Evolutionary conservation across 2,797 vertebrate species (phyloP), one percentile per base, ranked within the genome.

Genomic region (Clangula hyemalis): DNA sequence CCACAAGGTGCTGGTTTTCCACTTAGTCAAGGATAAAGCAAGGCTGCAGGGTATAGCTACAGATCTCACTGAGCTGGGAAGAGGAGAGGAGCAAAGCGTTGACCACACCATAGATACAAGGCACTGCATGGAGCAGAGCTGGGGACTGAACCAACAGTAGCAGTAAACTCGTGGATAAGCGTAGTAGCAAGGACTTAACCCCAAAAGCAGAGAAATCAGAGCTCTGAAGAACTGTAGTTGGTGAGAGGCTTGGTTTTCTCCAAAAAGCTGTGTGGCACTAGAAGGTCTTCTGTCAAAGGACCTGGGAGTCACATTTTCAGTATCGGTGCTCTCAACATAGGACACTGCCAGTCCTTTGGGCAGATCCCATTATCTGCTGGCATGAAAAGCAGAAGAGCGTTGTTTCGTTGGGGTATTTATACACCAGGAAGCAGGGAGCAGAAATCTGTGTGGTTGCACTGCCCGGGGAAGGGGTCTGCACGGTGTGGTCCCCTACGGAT

Each of bases 11-110:
- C 3, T 78, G 24, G 2, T 83, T 89, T 51, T 58, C 36, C 76
- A 47, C 27, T 81, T n/a, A 16, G 38, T 36, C 34, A 12, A 36
- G 30, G 51, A 27, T 36, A 11, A 58, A 54, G 38, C 18, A 24
- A 15, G 7, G 34, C 2, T 0, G 7, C 30, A 13, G 7, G n/a
- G 2, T 0, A 7, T 30, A 71, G 66, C 20, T 75, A 8, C 60
- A 68, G 36, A 19, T 73, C 19, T 30, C 13, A 3, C 3, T 39
- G 68, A 34, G 8, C 32, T 58, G 74, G 60, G 57, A 64, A 60
- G 43, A 53, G 43, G 10, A 6, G 4, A 41, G 25, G 47, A 80
- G 24, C 41, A 20, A 8, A 17, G 57, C 28, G 4, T 2, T 17
- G 51, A 24, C 8, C 45, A 15, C 7, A 0, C 45, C 39, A 36